Evolutionary conservation across 2,888 invertebrate species (phyloP), one percentile per base, ranked within the genome.

Genomic region (Andrena praecox): DNA sequence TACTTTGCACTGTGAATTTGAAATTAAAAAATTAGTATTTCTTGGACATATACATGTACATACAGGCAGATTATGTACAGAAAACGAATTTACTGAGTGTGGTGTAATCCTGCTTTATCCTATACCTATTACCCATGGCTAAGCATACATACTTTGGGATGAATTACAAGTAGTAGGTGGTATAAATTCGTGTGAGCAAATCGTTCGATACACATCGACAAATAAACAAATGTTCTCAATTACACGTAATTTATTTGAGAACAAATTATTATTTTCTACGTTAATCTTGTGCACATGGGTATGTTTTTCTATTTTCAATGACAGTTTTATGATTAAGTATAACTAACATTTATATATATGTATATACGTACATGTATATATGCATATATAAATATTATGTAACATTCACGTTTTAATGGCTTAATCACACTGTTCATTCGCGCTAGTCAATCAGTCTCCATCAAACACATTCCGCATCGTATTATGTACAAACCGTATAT

Each of bases 401-500:
- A 64, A 82, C 81, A 68, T 75, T 79, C 77, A 68, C 74, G 77
- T 77, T 80, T 42, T 83, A 84, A 86, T 85, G 74, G 82, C 82
- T 84, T 86, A 86, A 76, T 86, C 86, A 89, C 83, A 86, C 67
- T 71, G 66, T 62, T 80, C 90, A 88, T 87, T 86, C 89, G 80
- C 79, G 70, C 89, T 82, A 68, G 84, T 69, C 85, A 86, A 80
- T 87, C 86, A 86, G 73, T 79, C 87, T 73, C 73, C 83, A 87
- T 69, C 77, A 83, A 85, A 85, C 77, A 84, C 89, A 88, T 85
- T 87, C 82, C 78, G 84, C 85, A 71, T 82, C 87, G 87, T 89
- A 89, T 79, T 92, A 92, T 92, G 87, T 92, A 93, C 92, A 92
- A 90, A 89, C 85, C 89, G 89, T 90, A 88, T 89, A 91, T 42